Evolutionary conservation across 2,888 invertebrate genomes (phyloP), one percentile per base, ranked within the genome.

Genomic region (Dicycla oo): DNA sequence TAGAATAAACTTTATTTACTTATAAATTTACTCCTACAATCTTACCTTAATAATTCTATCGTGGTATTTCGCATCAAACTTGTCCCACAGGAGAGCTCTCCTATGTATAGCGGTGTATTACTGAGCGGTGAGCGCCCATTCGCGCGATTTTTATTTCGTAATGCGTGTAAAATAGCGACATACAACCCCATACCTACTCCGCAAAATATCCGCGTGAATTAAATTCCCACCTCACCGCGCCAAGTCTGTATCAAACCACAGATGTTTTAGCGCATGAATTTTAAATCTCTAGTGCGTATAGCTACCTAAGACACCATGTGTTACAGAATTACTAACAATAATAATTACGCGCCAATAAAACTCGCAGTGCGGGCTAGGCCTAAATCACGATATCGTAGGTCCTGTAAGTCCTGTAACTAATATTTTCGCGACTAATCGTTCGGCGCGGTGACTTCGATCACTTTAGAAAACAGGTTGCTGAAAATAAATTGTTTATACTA

Each of bases 381-480:
- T 11, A 20, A 56, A 56, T 57, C 13, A 57, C n/a, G 10, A 57
- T 88, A 88, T 86, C 86, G 86, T 86, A 86, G 82, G 61, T n/a
- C n/a, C n/a, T n/a, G n/a, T n/a, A n/a, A n/a, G n/a, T n/a, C n/a
- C n/a, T n/a, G n/a, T n/a, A n/a, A n/a, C n/a, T n/a, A n/a, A n/a
- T n/a, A 72, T 84, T 86, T 88, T 88, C 81, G 86, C 86, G 82
- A 78, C 51, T 68, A 45, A 56, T 45, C 20, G 10, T 20, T 73
- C 69, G 74, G 75, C 65, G 80, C 77, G 81, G 75, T 78, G 68
- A 73, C 74, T 40, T 65, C 5, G 15, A 65, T n/a, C 34, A 26
- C 15, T 47, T 49, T 66, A 73, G 60, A 73, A 34, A 47, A 61
- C 15, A 72, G 57, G 66, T 34, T 49, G 60, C 64, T 47, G 73